These are phyloP conservation scores for Cotesia chilonis DNA, from an alignment of 1,140 invertebrate genomes.

Conservation along the genomic window DNA sequence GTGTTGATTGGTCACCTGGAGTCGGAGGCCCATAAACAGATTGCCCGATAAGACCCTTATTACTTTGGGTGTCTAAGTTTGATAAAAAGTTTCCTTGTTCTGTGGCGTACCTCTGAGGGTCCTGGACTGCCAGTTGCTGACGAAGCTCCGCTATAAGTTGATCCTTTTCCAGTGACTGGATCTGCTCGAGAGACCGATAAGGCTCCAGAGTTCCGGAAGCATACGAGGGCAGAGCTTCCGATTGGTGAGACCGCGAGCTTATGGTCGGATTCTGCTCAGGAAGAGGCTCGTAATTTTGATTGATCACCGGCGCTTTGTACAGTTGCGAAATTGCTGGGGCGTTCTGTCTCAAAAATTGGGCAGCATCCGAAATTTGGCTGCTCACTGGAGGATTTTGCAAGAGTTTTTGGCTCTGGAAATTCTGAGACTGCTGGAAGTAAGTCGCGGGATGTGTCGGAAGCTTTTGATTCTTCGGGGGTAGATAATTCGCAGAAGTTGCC, in stretches of 20 bases:
- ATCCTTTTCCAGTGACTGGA: conserved; percentile 58
- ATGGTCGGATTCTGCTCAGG: conserved; percentile 32
- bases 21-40: neutral
- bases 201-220: conserved; percentile 53
- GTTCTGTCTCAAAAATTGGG: conserved; percentile 57
- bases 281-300: conserved; percentile 55
- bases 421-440: conserved; percentile 41
- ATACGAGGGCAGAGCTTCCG: conserved; percentile 49
- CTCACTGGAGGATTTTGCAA: conserved; percentile 35
- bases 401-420: conserved; percentile 41
- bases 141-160: conserved; percentile 57
- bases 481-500: conserved; percentile 55
- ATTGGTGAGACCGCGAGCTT: conserved; percentile 13
- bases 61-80: too few relatives aligned
- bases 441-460: conserved; percentile 45
- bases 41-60: too few relatives aligned
- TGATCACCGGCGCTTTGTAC: conserved; percentile 52
- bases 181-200: conserved; percentile 51
- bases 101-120: conserved; percentile 41
- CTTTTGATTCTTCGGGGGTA: conserved; percentile 61
- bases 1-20: neutral
- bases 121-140: conserved; percentile 45
- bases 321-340: conserved; percentile 59
- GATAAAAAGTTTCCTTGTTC: conserved; percentile 42
- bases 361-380: conserved; percentile 58